A percentile compares a stretch with the other conserved stretches of the same genome.
These are phyloP conservation scores for Malthinus seriepunctatus DNA, from an alignment of 2,888 invertebrate species.

Conservation along the genomic window DNA sequence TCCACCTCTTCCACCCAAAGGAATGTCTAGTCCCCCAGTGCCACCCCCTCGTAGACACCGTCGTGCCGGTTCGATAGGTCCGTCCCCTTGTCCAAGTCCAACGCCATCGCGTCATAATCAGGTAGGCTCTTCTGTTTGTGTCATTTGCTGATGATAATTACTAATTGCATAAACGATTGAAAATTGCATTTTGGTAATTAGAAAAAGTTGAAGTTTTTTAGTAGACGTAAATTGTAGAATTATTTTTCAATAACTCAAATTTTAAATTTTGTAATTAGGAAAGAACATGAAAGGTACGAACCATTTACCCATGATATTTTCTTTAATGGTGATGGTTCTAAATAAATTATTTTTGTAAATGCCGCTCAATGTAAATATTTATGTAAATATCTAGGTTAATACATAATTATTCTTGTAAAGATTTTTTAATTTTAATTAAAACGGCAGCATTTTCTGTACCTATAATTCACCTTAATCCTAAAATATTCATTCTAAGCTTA, in stretches of 20 bases:
- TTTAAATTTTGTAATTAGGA: neutral
- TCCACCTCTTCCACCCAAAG: conserved; percentile 73
- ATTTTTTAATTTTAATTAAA: neutral
- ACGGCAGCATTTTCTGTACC: no score
- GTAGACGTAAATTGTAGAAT: neutral
- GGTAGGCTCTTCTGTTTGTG: conserved; percentile 38
- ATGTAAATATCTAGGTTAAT: neutral
- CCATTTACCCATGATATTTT: no score
- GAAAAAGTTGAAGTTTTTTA: neutral
- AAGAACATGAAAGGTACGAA: no score
- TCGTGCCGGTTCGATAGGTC: conserved; percentile 58
- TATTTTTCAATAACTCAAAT: neutral
- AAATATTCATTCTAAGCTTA: no score
- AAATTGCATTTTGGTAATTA: neutral
- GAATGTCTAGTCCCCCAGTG: conserved; percentile 59
- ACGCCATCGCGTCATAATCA: conserved; percentile 52
- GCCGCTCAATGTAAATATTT: no score
- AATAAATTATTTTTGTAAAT: no score
- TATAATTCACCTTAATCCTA: neutral
- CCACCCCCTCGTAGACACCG: conserved; percentile 69
- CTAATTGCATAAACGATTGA: neutral
- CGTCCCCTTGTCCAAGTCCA: conserved; percentile 56
- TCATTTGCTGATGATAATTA: conserved; percentile 3
- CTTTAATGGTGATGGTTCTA: no score
- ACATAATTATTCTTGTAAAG: neutral